These are phyloP conservation scores for Andrena camellia DNA, from an alignment of 2,888 invertebrate species.

Conservation along the genomic window DNA sequence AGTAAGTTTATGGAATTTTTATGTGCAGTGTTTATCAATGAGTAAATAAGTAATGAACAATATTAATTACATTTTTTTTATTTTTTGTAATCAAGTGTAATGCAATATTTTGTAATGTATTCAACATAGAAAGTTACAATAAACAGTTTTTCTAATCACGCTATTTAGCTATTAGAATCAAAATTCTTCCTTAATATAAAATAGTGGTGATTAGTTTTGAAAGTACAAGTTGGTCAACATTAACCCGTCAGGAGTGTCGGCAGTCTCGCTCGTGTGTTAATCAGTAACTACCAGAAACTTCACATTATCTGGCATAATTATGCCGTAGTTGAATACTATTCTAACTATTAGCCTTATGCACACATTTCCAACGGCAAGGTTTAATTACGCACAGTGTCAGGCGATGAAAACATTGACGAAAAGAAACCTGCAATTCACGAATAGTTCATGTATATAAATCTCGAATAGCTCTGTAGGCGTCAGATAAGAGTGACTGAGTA, in stretches of 20 bases:
- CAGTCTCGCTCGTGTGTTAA: background rate
- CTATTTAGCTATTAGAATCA: too few relatives aligned
- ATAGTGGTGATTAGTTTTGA: too few relatives aligned
- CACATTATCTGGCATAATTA: background rate
- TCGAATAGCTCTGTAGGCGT: background rate
- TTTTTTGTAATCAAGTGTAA: too few relatives aligned
- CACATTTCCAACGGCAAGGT: background rate
- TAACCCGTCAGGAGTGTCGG: background rate
- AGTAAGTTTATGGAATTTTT: background rate
- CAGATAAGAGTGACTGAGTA: slow-evolving; percentile 36
- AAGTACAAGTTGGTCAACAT: too few relatives aligned
- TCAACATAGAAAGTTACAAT: too few relatives aligned
- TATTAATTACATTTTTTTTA: too few relatives aligned
- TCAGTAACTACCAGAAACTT: background rate
- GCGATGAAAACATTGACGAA: slow-evolving; percentile 17
- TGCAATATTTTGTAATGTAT: too few relatives aligned
- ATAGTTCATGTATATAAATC: slow-evolving; percentile 32
- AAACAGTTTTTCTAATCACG: too few relatives aligned
- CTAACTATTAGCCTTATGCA: background rate
- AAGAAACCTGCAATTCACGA: slow-evolving; percentile 23
- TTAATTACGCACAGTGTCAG: slow-evolving; percentile 3
- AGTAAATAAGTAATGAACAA: background rate
- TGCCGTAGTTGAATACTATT: background rate
- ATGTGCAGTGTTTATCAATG: background rate
- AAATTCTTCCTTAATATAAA: too few relatives aligned